These are phyloP conservation scores for Chascanopsetta lugubris DNA, from an alignment of 2,113 vertebrate species.

Conservation along the genomic window DNA sequence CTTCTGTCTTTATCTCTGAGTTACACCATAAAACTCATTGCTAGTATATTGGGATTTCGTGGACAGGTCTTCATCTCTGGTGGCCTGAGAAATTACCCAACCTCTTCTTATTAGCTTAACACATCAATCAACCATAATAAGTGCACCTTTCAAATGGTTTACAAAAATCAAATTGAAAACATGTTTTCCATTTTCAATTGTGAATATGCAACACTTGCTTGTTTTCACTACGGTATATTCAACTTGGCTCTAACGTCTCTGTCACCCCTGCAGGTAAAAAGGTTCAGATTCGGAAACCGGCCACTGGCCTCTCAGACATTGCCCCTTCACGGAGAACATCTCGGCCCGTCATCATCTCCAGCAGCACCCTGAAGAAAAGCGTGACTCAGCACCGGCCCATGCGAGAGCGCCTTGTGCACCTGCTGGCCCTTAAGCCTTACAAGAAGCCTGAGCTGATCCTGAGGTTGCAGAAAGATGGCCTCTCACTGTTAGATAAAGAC, in stretches of 20 bases:
- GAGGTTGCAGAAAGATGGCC: conserved; percentile 93
- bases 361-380: conserved; percentile 83
- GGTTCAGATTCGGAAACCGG: conserved; percentile 93
- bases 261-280: conserved; percentile 84
- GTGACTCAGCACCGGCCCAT: conserved; percentile 84
- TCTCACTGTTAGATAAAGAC: conserved; percentile 89
- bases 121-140: too few species aligned
- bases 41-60: too few species aligned
- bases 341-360: conserved; percentile 91
- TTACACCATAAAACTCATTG: conserved; percentile 10
- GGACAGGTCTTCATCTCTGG: too few species aligned
- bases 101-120: too few species aligned
- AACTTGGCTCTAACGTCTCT: neutral
- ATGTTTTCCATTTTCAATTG: too few species aligned
- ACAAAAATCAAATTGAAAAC: too few species aligned
- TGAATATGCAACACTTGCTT: too few species aligned
- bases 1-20: conserved; percentile 32
- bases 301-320: conserved; percentile 83
- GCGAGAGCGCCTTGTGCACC: conserved; percentile 91
- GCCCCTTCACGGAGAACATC: conserved; percentile 89
- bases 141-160: too few species aligned
- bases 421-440: conserved; percentile 96
- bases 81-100: too few species aligned
- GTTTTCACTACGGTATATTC: neutral
- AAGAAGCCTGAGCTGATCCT: conserved; percentile 95